Percentiles rank a stretch among this genome's conserved stretches.
These are phyloP conservation scores for Nasonia longicornis DNA, from an alignment of 1,140 invertebrate species.

Conservation along the genomic window DNA sequence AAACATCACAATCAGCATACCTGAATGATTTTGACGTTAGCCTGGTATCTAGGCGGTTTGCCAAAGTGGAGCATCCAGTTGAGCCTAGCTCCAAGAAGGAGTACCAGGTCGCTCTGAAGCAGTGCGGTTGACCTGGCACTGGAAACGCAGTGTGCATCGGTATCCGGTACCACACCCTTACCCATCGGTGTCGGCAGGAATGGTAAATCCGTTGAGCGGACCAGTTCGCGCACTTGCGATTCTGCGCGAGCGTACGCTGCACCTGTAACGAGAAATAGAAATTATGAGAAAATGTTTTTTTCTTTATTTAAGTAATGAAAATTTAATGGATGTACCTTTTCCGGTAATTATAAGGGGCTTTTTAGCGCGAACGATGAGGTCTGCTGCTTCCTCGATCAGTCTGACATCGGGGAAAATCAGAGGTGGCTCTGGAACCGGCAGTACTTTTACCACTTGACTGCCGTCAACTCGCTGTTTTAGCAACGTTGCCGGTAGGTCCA, in stretches of 20 bases:
- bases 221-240: conserved; percentile 75
- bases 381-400: conserved; percentile 77
- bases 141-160: conserved; percentile 81
- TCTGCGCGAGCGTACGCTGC: conserved; percentile 88
- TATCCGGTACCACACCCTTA: conserved; percentile 92
- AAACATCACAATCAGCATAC: conserved; percentile 63
- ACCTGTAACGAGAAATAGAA: conserved; percentile 62
- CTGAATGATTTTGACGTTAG: conserved; percentile 91
- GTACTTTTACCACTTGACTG: conserved; percentile 63
- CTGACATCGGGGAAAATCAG: conserved; percentile 76
- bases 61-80: conserved; percentile 99
- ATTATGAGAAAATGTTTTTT: conserved; percentile 5
- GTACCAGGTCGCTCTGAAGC: conserved; percentile 87
- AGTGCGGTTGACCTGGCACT: conserved; percentile 89
- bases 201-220: conserved; percentile 81
- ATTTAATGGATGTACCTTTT: conserved; percentile 76
- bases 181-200: conserved; percentile 97
- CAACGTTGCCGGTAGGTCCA: conserved; percentile 91
- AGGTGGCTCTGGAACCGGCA: conserved; percentile 74
- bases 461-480: conserved; percentile 70
- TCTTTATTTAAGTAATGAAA: conserved; percentile 24
- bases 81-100: conserved; percentile 90
- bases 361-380: conserved; percentile 78
- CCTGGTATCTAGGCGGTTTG: conserved; percentile 83
- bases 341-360: conserved; percentile 92